Evolutionary conservation across 2,888 invertebrate species (phyloP).

Genomic region (Rosalia funebris): DNA sequence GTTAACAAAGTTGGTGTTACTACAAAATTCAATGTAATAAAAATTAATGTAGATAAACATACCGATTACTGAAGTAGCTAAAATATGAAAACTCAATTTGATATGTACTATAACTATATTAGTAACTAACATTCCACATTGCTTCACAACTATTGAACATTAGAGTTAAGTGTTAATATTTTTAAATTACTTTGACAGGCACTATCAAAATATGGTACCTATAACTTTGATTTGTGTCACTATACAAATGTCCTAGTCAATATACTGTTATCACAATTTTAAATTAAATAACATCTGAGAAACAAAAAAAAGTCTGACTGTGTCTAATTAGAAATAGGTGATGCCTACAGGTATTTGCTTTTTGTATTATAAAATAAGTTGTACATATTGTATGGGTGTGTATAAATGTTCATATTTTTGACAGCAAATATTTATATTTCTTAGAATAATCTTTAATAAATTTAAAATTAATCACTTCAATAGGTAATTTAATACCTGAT

Average conservation of each 20-base stretch:
- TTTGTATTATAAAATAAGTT: constrained; percentile 12
- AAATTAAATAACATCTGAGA: no score
- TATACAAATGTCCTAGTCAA: neutral
- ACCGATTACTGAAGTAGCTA: no score
- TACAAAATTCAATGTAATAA: no score
- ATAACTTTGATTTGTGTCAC: neutral
- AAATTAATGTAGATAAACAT: no score
- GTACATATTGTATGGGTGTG: constrained; percentile 52
- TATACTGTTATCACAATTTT: neutral
- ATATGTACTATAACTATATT: no score
- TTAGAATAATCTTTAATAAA: constrained; percentile 15
- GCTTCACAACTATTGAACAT: no score
- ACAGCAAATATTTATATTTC: constrained; percentile 46
- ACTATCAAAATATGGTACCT: no score
- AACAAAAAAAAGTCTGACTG: neutral
- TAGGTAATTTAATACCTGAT: neutral
- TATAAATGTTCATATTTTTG: constrained; percentile 59
- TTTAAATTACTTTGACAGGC: no score
- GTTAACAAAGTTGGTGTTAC: no score
- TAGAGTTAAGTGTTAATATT: no score
- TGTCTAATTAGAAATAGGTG: constrained; percentile 3
- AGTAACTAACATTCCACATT: no score
- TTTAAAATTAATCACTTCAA: constrained; percentile 7
- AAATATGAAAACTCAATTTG: no score
- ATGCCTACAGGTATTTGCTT: constrained; percentile 3